phyloP scores from a whole-genome alignment of 64 coral and sea anemone genomes.

The Dendronephthya gigantea region DNA sequence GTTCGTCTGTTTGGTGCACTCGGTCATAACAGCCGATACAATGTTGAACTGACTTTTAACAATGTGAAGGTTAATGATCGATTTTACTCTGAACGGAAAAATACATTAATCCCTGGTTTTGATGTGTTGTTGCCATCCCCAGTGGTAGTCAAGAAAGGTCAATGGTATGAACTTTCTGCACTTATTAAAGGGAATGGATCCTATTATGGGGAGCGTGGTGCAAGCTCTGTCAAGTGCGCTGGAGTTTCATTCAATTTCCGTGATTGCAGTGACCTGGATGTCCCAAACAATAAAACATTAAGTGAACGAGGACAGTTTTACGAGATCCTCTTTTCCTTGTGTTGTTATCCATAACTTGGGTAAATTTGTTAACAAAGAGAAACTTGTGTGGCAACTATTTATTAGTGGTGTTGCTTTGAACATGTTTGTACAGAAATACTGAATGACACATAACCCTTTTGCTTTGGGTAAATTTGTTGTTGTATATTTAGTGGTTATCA shows the following conservation, averaged over 20 bases:
- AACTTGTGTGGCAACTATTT: no score
- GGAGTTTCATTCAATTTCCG: conserved; percentile 13
- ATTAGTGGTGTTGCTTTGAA: no score
- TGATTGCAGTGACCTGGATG: neutral
- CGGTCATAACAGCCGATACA: neutral
- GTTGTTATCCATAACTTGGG: neutral
- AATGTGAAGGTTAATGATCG: neutral
- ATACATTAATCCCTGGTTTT: neutral
- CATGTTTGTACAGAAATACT: no score
- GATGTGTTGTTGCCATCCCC: neutral
- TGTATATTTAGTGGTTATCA: no score
- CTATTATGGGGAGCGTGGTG: conserved; percentile 2
- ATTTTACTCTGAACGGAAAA: conserved; percentile 10
- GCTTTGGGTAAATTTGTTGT: no score
- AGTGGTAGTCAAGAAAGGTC: neutral
- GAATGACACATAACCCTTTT: no score
- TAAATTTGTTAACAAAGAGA: no score
- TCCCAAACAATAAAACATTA: neutral
- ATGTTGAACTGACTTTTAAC: neutral
- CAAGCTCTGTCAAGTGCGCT: conserved; percentile 11
- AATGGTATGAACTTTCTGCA: neutral
- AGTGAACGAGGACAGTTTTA: conserved; percentile 4
- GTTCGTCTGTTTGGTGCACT: neutral
- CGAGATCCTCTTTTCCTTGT: neutral
- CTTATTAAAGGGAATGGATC: neutral